Percentiles rank a stretch among this genome's conserved stretches.
These are phyloP conservation scores for Proterorhinus semilunaris DNA, from an alignment of 2,113 vertebrate species.

Conservation along the genomic window DNA sequence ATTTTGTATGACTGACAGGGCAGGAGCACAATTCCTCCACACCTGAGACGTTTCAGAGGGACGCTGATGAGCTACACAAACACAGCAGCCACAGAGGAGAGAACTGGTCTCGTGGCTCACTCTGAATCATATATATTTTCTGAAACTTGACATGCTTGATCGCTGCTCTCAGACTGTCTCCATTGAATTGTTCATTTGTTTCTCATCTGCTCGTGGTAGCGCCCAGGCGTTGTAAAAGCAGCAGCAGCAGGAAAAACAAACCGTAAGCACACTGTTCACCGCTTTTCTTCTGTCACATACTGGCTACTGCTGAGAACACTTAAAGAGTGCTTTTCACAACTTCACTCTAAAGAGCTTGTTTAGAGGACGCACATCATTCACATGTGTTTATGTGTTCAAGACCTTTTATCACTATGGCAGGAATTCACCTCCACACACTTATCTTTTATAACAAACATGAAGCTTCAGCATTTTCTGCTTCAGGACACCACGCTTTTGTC, in stretches of 20 bases:
- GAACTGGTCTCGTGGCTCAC: constrained; percentile 47
- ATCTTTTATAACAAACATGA: constrained; percentile 37
- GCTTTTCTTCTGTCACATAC: constrained; percentile 24
- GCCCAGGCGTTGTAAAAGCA: constrained; percentile 56
- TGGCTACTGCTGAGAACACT: constrained; percentile 22
- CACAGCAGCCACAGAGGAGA: constrained; percentile 41
- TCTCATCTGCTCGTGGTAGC: constrained; percentile 55
- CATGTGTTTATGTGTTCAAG: constrained; percentile 46
- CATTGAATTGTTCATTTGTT: constrained; percentile 55
- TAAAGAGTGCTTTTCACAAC: constrained; percentile 39
- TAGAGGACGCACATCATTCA: constrained; percentile 63
- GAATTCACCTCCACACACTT: constrained; percentile 42
- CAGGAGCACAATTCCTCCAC: constrained; percentile 75
- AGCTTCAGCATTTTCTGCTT: constrained; percentile 20
- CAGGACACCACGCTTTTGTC: constrained; percentile 9
- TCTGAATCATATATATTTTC: constrained; percentile 64
- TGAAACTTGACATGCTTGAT: constrained; percentile 63
- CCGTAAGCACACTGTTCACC: constrained; percentile 65
- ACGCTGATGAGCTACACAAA: constrained; percentile 49
- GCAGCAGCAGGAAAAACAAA: constrained; percentile 51
- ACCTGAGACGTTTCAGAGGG: constrained; percentile 52
- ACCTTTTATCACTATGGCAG: constrained; percentile 43
- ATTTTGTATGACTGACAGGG: constrained; percentile 64
- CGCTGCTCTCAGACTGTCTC: constrained; percentile 67
- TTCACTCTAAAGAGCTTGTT: constrained; percentile 65